Percentiles rank a stretch among this genome's conserved stretches.
Conservation (phyloP, 2,113 vertebrate species). For the Pelecanoides urinatrix region DNA sequence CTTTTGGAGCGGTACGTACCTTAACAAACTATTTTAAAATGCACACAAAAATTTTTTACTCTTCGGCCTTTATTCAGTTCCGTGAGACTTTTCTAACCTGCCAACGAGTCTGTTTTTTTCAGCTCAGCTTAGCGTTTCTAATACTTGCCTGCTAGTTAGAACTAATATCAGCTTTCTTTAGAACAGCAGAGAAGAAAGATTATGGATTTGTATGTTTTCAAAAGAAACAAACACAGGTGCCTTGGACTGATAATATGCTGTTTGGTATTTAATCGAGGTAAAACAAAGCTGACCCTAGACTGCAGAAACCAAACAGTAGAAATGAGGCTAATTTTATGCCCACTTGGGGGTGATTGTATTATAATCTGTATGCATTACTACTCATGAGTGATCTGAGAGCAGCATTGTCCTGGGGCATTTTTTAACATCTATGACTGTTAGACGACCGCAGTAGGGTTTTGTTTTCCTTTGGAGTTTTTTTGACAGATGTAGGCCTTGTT, state of each 20-base stretch:
- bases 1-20: slow-evolving; percentile 97
- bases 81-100: neutral
- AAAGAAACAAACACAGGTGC: neutral
- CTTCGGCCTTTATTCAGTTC: neutral
- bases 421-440: neutral
- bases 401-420: neutral
- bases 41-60: neutral
- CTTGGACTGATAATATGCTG: neutral
- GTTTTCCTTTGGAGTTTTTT: neutral
- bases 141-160: neutral
- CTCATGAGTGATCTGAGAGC: neutral
- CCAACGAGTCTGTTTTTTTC: neutral
- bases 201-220: neutral
- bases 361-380: neutral
- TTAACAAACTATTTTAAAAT: neutral
- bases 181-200: neutral
- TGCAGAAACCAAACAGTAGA: neutral
- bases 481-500: neutral
- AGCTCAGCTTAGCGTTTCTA: neutral
- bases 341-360: neutral
- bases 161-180: neutral
- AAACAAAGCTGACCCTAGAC: neutral
- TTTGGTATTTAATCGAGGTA: neutral
- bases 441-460: neutral
- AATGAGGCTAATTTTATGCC: neutral